Evolutionary conservation across 2,888 invertebrate species (phyloP).

Genomic region (Hoplodrina ambigua): DNA sequence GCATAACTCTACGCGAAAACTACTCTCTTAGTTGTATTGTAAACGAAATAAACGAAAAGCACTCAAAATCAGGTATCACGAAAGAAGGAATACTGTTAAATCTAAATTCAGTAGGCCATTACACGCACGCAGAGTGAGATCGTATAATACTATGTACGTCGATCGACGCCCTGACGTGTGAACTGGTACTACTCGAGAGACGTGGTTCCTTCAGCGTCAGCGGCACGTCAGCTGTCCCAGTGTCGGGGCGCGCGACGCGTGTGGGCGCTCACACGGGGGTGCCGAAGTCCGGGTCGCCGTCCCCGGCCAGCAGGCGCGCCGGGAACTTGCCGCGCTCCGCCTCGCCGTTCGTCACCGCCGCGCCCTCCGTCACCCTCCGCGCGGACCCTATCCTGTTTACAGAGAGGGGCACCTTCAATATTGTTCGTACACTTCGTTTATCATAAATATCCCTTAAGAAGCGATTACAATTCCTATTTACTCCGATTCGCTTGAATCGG

Average conservation of each 20-base stretch:
- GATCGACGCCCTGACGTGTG: conserved; percentile 25
- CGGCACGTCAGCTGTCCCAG: too few relatives aligned
- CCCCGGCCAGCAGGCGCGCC: conserved; percentile 83
- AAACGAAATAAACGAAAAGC: conserved; percentile 51
- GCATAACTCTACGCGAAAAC: conserved; percentile 54
- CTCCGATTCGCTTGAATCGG: not conserved
- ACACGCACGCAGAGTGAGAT: conserved; percentile 57
- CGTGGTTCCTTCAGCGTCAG: not conserved
- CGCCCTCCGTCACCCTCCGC: conserved; percentile 78
- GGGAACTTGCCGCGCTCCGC: conserved; percentile 67
- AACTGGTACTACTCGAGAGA: not conserved
- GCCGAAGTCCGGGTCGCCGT: conserved; percentile 93
- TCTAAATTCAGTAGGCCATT: conserved; percentile 62
- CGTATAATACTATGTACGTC: conserved; percentile 53
- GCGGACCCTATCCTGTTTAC: conserved; percentile 85
- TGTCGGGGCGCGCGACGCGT: too few relatives aligned
- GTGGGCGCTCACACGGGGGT: conserved; percentile 90
- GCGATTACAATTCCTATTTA: not conserved
- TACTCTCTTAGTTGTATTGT: conserved; percentile 38
- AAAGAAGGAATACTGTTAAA: conserved; percentile 52
- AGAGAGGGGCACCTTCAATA: not conserved
- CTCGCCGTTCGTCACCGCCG: conserved; percentile 73
- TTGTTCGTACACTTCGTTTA: not conserved
- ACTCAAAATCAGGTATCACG: conserved; percentile 51
- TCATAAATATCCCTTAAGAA: not conserved